These are phyloP conservation scores for Griposia aprilina DNA, from an alignment of 2,888 invertebrate species.

Conservation along the genomic window DNA sequence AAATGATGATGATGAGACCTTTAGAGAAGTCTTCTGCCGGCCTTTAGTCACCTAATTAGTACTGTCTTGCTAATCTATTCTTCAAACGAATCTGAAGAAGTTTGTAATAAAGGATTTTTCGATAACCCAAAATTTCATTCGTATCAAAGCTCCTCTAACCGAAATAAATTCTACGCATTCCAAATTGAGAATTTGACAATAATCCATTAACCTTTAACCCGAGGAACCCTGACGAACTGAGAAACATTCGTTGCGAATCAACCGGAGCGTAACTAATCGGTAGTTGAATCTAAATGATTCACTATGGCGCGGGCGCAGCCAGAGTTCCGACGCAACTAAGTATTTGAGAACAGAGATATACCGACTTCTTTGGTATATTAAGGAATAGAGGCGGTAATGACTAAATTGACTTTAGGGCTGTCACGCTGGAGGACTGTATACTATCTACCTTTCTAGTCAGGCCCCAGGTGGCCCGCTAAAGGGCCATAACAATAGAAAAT, in stretches of 20 bases:
- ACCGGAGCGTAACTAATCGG: conserved; percentile 35
- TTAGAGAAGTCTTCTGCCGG: background rate
- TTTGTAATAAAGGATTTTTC: background rate
- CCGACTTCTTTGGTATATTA: background rate
- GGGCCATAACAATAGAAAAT: too few species aligned
- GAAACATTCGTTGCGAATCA: conserved; percentile 36
- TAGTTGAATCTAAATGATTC: conserved; percentile 30
- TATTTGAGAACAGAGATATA: conserved; percentile 2
- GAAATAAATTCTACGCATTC: conserved; percentile 1
- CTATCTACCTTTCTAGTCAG: too few species aligned
- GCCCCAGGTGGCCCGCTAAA: too few species aligned
- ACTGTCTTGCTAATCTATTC: too few species aligned
- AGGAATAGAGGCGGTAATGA: background rate
- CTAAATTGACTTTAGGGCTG: background rate
- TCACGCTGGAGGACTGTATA: background rate
- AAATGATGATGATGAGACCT: background rate
- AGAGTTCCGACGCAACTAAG: background rate
- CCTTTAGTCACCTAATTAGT: too few species aligned
- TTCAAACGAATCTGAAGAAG: background rate
- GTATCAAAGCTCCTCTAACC: background rate
- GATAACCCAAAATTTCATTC: background rate
- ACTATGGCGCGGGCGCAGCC: background rate
- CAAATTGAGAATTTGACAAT: conserved; percentile 29
- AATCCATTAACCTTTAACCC: conserved; percentile 44
- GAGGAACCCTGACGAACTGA: conserved; percentile 25